These are phyloP conservation scores for Ceratina australensis DNA, from an alignment of 1,140 invertebrate species.

Conservation along the genomic window DNA sequence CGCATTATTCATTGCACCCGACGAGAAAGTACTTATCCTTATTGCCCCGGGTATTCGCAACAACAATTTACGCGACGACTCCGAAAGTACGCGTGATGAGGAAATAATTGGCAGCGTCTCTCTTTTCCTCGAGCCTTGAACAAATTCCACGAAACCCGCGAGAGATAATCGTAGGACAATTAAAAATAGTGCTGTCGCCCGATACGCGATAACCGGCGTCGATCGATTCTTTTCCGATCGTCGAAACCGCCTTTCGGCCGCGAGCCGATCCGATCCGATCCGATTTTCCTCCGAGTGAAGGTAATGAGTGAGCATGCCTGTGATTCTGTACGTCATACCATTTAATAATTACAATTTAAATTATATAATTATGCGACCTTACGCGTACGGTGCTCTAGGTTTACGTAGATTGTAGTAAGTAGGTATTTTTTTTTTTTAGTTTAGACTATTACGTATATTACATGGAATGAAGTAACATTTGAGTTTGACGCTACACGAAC, in stretches of 20 bases:
- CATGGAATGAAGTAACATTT: slow-evolving; percentile 80
- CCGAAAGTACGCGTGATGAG: neutral
- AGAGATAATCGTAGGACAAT: neutral
- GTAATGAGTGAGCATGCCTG: slow-evolving; percentile 30
- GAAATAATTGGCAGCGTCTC: no score
- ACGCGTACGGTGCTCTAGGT: slow-evolving; percentile 79
- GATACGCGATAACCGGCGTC: no score
- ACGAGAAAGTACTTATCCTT: neutral
- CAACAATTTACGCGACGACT: neutral
- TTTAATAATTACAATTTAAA: slow-evolving; percentile 81
- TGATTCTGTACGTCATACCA: slow-evolving; percentile 76
- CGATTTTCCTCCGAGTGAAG: no score
- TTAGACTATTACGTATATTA: slow-evolving; percentile 80
- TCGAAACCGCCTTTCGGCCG: no score
- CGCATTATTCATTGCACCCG: slow-evolving; percentile 12
- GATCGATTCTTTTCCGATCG: no score
- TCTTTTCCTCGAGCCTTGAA: neutral
- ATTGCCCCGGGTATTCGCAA: neutral
- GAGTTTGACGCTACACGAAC: slow-evolving; percentile 76
- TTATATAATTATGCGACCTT: slow-evolving; percentile 79
- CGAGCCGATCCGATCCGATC: no score
- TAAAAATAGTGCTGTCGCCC: neutral
- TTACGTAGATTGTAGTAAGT: slow-evolving; percentile 78
- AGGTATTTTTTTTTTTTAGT: slow-evolving; percentile 73
- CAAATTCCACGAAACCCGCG: neutral